phyloP scores from a whole-genome alignment of 2,113 vertebrate species.

The Zeus faber region DNA sequence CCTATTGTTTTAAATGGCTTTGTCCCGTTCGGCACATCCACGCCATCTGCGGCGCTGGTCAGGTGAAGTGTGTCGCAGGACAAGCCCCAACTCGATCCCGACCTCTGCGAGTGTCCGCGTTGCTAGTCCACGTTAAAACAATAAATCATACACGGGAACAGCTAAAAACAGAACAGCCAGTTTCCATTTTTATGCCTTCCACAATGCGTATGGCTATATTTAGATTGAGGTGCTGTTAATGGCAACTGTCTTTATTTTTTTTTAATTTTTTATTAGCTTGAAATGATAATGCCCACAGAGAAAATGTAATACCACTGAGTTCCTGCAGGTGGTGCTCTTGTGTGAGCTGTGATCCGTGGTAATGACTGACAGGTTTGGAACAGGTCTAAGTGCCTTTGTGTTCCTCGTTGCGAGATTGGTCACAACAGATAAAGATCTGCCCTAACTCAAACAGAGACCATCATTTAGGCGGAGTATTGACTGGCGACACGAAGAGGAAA shows the following conservation, averaged over 20 bases:
- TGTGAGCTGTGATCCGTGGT: conserved; percentile 22
- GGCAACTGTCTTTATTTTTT: too few species aligned
- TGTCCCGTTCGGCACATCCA: conserved; percentile 42
- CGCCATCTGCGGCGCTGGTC: conserved; percentile 23
- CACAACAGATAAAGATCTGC: conserved; percentile 57
- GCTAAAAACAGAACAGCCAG: too few species aligned
- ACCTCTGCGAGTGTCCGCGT: too few species aligned
- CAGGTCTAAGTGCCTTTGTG: conserved; percentile 38
- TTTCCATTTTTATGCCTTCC: too few species aligned
- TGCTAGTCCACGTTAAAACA: too few species aligned
- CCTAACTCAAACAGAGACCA: conserved; percentile 58
- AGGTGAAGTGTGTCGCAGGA: conserved; percentile 21
- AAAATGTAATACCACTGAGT: conserved; percentile 22
- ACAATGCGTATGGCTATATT: too few species aligned
- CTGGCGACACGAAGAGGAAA: conserved; percentile 28
- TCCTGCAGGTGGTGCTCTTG: conserved; percentile 66
- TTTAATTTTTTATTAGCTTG: too few species aligned
- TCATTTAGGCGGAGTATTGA: conserved; percentile 44
- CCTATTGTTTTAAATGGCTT: conserved; percentile 54
- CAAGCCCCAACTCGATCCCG: conserved; percentile 13
- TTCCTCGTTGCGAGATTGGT: conserved; percentile 34
- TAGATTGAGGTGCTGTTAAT: too few species aligned
- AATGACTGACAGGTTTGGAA: conserved; percentile 19
- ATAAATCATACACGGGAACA: too few species aligned
- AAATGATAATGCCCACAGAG: neutral